Percentiles rank a stretch among this genome's conserved stretches.
Conservation (phyloP, 2,113 vertebrate species). For the Eudyptes chrysolophus region DNA sequence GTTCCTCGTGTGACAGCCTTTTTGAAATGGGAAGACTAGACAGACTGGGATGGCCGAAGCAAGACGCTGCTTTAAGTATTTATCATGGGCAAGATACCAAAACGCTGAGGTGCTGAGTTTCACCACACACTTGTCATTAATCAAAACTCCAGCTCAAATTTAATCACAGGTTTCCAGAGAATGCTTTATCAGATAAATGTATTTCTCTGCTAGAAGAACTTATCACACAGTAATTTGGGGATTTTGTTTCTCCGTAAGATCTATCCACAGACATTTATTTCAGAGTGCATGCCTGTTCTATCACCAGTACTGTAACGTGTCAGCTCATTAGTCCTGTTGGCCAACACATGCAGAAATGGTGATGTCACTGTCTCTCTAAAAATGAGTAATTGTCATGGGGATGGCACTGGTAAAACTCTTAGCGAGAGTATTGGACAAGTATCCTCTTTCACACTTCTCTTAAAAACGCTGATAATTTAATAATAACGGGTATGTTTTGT, state of each 20-base stretch:
- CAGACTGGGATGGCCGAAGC: neutral
- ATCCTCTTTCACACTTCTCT: neutral
- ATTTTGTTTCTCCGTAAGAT: neutral
- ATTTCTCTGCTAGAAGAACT: neutral
- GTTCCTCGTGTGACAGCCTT: neutral
- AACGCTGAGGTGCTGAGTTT: neutral
- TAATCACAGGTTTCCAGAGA: neutral
- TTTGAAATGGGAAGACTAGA: neutral
- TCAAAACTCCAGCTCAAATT: neutral
- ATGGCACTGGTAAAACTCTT: neutral
- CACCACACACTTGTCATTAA: neutral
- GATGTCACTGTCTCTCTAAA: neutral
- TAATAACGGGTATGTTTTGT: neutral
- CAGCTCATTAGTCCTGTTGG: neutral
- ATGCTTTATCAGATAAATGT: neutral
- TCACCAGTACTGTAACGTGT: neutral
- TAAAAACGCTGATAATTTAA: neutral
- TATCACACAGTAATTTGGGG: neutral
- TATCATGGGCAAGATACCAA: rapidly evolving
- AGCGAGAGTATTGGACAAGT: neutral
- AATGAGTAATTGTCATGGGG: neutral
- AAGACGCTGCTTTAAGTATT: neutral
- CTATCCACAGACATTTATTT: neutral
- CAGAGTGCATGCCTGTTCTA: neutral
- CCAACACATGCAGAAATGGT: neutral